Base-by-base conservation (phyloP, 1,140 invertebrate species). In the Copidosoma floridanum region DNA sequence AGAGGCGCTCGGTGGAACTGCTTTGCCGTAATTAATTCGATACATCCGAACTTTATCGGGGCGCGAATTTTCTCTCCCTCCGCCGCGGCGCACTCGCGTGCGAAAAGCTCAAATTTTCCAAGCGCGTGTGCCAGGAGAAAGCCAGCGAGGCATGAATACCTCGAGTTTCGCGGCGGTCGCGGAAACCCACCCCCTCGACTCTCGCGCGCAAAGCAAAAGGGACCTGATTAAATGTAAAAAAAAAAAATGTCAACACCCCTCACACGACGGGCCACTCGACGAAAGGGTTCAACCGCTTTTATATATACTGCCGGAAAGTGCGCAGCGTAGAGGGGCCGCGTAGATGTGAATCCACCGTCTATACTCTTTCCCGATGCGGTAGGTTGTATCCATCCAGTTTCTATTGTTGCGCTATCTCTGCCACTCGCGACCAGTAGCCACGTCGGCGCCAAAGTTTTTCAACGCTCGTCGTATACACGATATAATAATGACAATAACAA, bases 401-500 rank as follows among this genome's bases (percentile, higher is more conserved):
- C 65, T 63, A 72, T 72, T 71, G 69, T 71, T 66, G 57, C 61
- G 65, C 70, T 70, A 71, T 72, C 65, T 72, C 65, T n/a, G n/a
- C n/a, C n/a, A n/a, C n/a, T n/a, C n/a, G n/a, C 65, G 63, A 60
- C 24, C 66, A 50, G 62, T 68, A 65, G 67, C 65, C 65, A 68
- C 68, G 66, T 66, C 65, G 65, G 67, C 65, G 66, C 68, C 71
- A 68, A 70, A 71, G 66, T 71, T 71, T 71, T 70, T 65, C 70
- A 70, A 32, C 29, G 12, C 29, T 32, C 29, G 29, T n/a, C 29
- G 29, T 12, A 32, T 12, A 32, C 29, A 32, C 29, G n/a, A n/a
- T n/a, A n/a, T n/a, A n/a, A n/a, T n/a, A n/a, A n/a, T n/a, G n/a
- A n/a, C n/a, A n/a, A n/a, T n/a, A n/a, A n/a, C n/a, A n/a, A n/a